Base-by-base conservation (phyloP, 2,888 invertebrate genomes). In the Odontocolon sp. region DNA sequence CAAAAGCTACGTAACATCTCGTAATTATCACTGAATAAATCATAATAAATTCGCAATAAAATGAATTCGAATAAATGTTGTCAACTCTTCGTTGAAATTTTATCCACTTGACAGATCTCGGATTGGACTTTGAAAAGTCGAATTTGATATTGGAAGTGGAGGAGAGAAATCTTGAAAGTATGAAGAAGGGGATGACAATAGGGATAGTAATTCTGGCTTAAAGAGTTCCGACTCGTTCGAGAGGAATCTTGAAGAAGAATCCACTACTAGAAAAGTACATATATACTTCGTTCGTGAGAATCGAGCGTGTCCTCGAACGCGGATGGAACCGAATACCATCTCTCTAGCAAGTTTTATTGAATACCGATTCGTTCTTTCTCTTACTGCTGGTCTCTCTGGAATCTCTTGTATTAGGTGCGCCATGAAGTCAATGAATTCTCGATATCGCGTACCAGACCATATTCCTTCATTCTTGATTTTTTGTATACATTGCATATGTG, bases 231-330 rank as follows among this genome's bases (percentile, higher is more conserved):
- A 50, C 36, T 11, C 2, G 14, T 50, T 63, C 63, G 47, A 63
- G 61, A 21, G 45, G 11, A 28, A 21, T 38, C 28, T 66, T 52
- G 50, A 50, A 66, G 66, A 59, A 57, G 40, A 66, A 47, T 66
- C 31, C 66, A 56, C 67, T 67, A 45, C n/a, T n/a, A 4, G 33
- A 28, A 33, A 47, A 63, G 54, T 54, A 31, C 36, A 45, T 63
- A 47, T 33, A 47, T 21, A 33, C 16, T 26, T 38, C 36, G 38
- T 16, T 69, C 28, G 26, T 18, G 33, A 16, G 16, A 23, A 26
- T 59, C 50, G 38, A 16, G 28, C 50, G 36, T n/a, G 18, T 59
- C 50, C 26, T 69, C 40, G 59, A 56, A 40, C 11, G 36, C 18
- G 36, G 47, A 26, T 14, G 36, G 18, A 50, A 8, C 38, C 69